Conservation (phyloP, 2,113 vertebrate species). For the Dinomys branickii region DNA sequence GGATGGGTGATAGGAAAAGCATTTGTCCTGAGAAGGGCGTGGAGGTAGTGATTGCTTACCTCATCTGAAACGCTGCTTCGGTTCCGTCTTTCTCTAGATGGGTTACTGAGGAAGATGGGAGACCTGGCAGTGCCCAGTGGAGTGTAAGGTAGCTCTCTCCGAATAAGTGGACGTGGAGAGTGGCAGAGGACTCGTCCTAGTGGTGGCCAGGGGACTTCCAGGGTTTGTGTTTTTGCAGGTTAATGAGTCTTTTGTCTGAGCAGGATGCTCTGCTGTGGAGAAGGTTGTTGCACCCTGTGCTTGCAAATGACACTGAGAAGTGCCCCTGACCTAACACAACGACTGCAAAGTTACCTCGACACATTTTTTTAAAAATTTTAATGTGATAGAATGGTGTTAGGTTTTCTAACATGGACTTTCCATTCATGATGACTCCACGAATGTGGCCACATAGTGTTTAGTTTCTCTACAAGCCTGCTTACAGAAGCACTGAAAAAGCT, state of each 20-base stretch:
- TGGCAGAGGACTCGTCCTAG: rapidly evolving
- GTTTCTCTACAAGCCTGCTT: not conserved
- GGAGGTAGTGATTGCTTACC: not conserved
- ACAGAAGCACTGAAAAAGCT: not conserved
- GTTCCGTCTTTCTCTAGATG: not conserved
- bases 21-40: not conserved
- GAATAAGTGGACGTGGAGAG: rapidly evolving
- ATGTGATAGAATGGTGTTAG: not conserved
- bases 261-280: not conserved
- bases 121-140: not conserved
- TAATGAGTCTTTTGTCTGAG: not conserved
- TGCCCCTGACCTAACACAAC: not conserved
- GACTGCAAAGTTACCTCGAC: not conserved
- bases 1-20: not conserved
- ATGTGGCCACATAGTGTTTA: not conserved
- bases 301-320: not conserved
- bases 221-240: not conserved
- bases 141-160: not conserved
- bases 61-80: not conserved
- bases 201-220: not conserved
- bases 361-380: not conserved
- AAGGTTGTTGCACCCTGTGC: not conserved
- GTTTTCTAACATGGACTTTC: not conserved
- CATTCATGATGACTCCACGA: not conserved
- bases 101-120: not conserved